Base-by-base conservation (phyloP, 1,140 invertebrate genomes). In the Trachelipus rathkii region DNA sequence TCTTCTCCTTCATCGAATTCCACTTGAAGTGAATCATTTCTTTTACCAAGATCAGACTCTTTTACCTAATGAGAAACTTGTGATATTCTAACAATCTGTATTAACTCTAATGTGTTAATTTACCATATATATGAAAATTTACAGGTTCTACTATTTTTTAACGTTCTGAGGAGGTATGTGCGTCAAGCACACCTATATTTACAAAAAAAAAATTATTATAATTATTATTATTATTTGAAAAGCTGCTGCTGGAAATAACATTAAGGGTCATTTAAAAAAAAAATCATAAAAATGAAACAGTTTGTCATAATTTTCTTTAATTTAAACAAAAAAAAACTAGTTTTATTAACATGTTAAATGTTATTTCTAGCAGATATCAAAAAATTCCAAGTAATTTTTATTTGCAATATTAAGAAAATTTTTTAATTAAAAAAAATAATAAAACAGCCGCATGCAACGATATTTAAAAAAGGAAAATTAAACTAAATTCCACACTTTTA, bases 241-340 rank as follows among this genome's bases (percentile, higher is more conserved):
- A 60, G 50, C 50, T 60, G 50, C 50, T 60, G 50, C 50, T 19
- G 50, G 50, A 60, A 60, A 60, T 60, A 60, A 60, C 50, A 60
- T 60, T 60, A 60, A 1, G 19, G 50, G 8, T 60, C 8, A 1
- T 60, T 60, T 19, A 8, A 60, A 15, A 15, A 50, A 60, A 60
- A 60, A 4, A 60, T 60, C 2, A 60, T 19, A 60, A 60, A 60
- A 15, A 60, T 60, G 8, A 60, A 13, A 60, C 2, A 19, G 3
- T 3, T 8, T 19, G 50, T 15, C 11, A 60, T 15, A 60, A 4
- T 60, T 60, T 60, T 6, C 33, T 33, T 33, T 33, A 1, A 33
- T 33, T 33, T 33, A 33, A 33, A 3, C 6, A 33, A 33, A 4
- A 60, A 60, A 19, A 1, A 4, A 60, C 11, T 60, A 4, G 1